Evolutionary conservation across 1,140 invertebrate genomes (phyloP).

Genomic region (Lepidostoma basale): DNA sequence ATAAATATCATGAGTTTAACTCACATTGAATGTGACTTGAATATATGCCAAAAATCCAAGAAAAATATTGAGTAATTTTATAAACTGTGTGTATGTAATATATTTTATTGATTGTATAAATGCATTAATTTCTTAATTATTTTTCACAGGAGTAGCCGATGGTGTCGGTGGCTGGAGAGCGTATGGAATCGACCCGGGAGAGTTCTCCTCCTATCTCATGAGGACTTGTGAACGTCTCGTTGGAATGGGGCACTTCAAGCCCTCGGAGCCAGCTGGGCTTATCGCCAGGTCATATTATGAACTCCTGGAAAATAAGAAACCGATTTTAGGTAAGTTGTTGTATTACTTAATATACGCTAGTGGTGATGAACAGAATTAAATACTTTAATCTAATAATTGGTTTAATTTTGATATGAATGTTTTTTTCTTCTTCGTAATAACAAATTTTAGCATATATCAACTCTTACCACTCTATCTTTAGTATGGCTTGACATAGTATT

Average conservation of each 20-base stretch:
- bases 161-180: slow-evolving; percentile 97
- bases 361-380: no score
- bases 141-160: slow-evolving; percentile 95
- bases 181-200: slow-evolving; percentile 97
- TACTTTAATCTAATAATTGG: no score
- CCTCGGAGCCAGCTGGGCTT: slow-evolving; percentile 83
- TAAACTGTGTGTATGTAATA: neutral
- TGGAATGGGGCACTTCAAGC: slow-evolving; percentile 81
- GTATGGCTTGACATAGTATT: no score
- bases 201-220: slow-evolving; percentile 94
- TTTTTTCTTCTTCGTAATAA: no score
- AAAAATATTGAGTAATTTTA: no score
- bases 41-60: neutral
- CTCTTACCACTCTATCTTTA: no score
- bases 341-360: no score
- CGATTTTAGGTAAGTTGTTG: slow-evolving; percentile 75
- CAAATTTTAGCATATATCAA: no score
- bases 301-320: slow-evolving; percentile 89
- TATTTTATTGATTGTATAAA: slow-evolving; percentile 15
- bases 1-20: no score
- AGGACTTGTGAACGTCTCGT: slow-evolving; percentile 92
- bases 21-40: neutral
- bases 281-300: slow-evolving; percentile 91
- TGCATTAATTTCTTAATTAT: slow-evolving; percentile 45
- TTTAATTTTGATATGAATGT: no score